Evolutionary conservation across 2,888 invertebrate genomes (phyloP), one percentile per base, ranked within the genome.

Genomic region (Euspilapteryx auroguttella): DNA sequence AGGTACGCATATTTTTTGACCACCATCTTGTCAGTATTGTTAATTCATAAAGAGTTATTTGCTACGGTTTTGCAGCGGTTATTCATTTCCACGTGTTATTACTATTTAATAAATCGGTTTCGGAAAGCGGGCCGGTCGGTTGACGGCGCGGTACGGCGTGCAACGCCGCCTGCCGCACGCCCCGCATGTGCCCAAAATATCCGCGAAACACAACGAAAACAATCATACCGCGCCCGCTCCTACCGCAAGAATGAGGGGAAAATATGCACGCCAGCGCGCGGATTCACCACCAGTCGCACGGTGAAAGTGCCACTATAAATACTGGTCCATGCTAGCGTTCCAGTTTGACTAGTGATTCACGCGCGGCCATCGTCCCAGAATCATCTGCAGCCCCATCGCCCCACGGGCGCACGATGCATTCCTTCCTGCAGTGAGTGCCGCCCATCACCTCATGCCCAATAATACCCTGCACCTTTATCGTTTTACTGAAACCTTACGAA

Each of bases 201-300:
- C 63, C 53, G 56, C 65, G 59, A 61, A 71, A 73, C 63, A 71
- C 71, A 62, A 75, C 66, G 69, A 75, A 75, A 75, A 75, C 73
- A 71, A 73, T 71, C 59, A 10, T n/a, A 10, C 27, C 25, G 58
- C 49, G 52, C 52, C 52, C 57, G 63, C 54, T 57, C 54, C 47
- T 53, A 62, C 41, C 48, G 54, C 66, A 62, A 68, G 69, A 68
- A 69, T 68, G 52, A 68, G 55, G 47, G 47, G 49, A 44, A 66
- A 64, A 63, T 64, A 65, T 62, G 57, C 57, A 30, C 24, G 30
- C 27, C 21, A 24, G 21, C 8, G 24, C 23, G 24, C 30, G 17
- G 24, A 4, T 24, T 21, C 20, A 6, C 20, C 30, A 12, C 17
- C 30, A 9, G 29, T 20, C 12, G 26, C 29, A 24, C 24, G 29